Evolutionary conservation across 2,797 vertebrate species (phyloP), one percentile per base, ranked within the genome.

Genomic region (Sorex maritimensis): DNA sequence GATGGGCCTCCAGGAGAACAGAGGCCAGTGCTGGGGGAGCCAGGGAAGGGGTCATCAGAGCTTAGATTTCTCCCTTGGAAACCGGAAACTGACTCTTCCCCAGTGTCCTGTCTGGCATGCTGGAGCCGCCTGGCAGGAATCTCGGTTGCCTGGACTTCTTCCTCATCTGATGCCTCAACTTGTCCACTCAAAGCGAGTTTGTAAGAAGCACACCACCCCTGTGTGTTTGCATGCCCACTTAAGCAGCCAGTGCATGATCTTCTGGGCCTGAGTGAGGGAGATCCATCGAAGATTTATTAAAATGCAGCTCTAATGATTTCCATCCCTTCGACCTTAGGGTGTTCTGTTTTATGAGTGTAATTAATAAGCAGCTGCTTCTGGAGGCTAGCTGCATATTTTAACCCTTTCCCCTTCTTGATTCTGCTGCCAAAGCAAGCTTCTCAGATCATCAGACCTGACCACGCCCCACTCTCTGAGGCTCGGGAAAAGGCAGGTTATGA

Each of bases 301-400:
- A 90, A 86, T 77, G 19, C 74, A 44, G 61, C 8, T 81, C 28
- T 69, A 94, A 52, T 72, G 52, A 61, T 82, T 89, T 79, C 63
- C 24, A 61, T 79, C 65, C 38, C 67, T 88, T 83, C 85, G 69
- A 89, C 74, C 49, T 90, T 41, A 44, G 58, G 63, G 65, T 63
- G 90, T 92, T 91, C 71, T 61, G 34, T 52, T 92, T 93, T 63
- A 68, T 85, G 74, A 84, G 9, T 67, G 3, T 89, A 69, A 92
- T 83, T 85, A 89, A 73, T 44, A 95, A 78, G 49, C 34, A 11
- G 19, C 26, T 77, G 30, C 34, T 83, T 92, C 71, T 74, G 34
- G 38, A 91, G 49, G 80, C 68, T 5, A 46, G 12, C 74, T 52
- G 55, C 24, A 6, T 69, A 49, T 69, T 87, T 94, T 55, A 91